Conservation (phyloP, 2,888 invertebrate species). For the Thera britannica region DNA sequence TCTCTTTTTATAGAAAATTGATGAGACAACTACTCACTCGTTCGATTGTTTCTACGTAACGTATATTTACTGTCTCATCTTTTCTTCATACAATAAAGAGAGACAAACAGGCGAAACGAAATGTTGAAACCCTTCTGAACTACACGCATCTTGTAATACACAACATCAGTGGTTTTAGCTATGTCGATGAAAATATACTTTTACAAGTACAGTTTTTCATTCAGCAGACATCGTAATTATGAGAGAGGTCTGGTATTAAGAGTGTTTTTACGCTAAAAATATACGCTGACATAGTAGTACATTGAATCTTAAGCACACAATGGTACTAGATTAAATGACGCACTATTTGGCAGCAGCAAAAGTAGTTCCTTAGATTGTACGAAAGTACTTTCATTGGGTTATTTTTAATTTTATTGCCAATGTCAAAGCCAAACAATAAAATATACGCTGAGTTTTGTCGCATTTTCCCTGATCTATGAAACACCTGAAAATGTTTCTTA, state of each 20-base stretch:
- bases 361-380: slow-evolving; percentile 32
- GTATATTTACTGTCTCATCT: too few relatives aligned
- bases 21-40: too few relatives aligned
- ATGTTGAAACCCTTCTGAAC: too few relatives aligned
- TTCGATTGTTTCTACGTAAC: too few relatives aligned
- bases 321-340: slow-evolving; percentile 30
- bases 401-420: slow-evolving; percentile 26
- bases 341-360: slow-evolving; percentile 35
- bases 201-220: background rate
- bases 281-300: slow-evolving; percentile 47
- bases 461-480: background rate
- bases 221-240: background rate
- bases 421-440: slow-evolving; percentile 27
- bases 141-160: too few relatives aligned
- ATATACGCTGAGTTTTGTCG: background rate
- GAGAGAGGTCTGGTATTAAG: slow-evolving; percentile 10
- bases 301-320: slow-evolving; percentile 25
- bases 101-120: too few relatives aligned
- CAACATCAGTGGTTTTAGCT: background rate
- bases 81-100: too few relatives aligned
- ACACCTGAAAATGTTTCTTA: too few relatives aligned
- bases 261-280: slow-evolving; percentile 53
- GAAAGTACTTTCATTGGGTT: slow-evolving; percentile 29
- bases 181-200: too few relatives aligned
- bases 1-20: too few relatives aligned